Evolutionary conservation across 2,888 invertebrate genomes (phyloP).

Genomic region (Chrysolina haemoptera): DNA sequence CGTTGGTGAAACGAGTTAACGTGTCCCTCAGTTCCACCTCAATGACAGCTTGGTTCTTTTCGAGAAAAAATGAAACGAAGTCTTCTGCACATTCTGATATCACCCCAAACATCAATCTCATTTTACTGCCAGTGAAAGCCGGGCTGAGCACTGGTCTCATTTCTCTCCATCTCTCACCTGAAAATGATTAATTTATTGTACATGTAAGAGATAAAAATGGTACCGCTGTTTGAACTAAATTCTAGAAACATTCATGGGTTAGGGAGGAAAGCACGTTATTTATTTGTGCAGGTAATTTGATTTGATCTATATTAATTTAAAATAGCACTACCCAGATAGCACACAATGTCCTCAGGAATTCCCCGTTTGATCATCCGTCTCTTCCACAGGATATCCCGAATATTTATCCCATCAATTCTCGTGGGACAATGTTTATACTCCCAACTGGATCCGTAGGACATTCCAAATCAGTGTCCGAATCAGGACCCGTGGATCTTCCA

Average conservation of each 20-base stretch:
- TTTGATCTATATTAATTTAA: no score
- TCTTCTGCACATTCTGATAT: conserved; percentile 47
- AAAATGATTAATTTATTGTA: not conserved
- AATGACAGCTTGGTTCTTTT: conserved; percentile 43
- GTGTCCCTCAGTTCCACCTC: conserved; percentile 70
- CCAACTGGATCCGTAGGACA: no score
- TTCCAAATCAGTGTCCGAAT: no score
- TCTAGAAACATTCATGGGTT: not conserved
- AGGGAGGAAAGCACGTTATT: not conserved
- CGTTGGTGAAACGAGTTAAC: conserved; percentile 72
- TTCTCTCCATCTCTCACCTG: conserved; percentile 19
- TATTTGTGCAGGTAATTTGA: not conserved
- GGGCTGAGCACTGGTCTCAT: conserved; percentile 69
- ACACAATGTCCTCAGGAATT: no score
- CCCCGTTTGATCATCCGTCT: no score
- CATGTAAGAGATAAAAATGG: not conserved
- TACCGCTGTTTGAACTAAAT: no score
- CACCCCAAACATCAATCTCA: conserved; percentile 51
- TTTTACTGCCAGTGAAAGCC: conserved; percentile 64
- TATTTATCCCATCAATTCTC: no score
- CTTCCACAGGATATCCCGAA: no score
- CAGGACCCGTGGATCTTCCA: no score
- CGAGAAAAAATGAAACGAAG: conserved; percentile 20
- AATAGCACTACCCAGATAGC: no score
- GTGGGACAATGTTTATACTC: no score